Evolutionary conservation across 92 coral and sea anemone species (phyloP).

Genomic region (Epizoanthus fatuus): DNA sequence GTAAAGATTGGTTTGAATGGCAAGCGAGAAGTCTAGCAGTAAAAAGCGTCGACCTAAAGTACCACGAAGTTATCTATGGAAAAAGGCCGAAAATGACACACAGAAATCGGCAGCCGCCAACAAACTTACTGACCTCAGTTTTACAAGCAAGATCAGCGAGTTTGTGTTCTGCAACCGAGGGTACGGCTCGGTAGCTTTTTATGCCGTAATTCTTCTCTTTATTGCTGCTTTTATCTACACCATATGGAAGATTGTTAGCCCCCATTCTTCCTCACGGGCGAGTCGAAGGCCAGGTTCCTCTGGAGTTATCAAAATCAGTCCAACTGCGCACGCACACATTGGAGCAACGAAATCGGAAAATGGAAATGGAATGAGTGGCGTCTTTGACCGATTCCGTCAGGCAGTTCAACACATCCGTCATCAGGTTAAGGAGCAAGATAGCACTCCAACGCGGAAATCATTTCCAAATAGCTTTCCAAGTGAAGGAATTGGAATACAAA

Average conservation of each 20-base stretch:
- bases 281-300: slow-evolving; percentile 83
- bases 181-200: slow-evolving; percentile 93
- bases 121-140: slow-evolving; percentile 46
- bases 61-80: slow-evolving; percentile 45
- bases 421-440: background rate
- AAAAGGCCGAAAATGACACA: slow-evolving; percentile 26
- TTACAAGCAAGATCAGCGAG: slow-evolving; percentile 82
- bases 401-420: slow-evolving; percentile 13
- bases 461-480: background rate
- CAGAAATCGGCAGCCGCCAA: slow-evolving; percentile 22
- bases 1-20: slow-evolving; percentile 16
- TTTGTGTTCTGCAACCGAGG: slow-evolving; percentile 92
- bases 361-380: background rate
- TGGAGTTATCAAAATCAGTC: slow-evolving; percentile 67
- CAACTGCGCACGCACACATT: slow-evolving; percentile 65
- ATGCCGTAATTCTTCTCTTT: slow-evolving; percentile 84
- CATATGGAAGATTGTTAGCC: slow-evolving; percentile 95
- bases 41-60: slow-evolving; percentile 38
- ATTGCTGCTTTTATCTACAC: slow-evolving; percentile 85
- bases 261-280: slow-evolving; percentile 79
- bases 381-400: background rate
- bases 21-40: slow-evolving; percentile 19
- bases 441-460: background rate
- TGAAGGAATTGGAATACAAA: background rate
- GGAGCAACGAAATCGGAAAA: slow-evolving; percentile 16